Conservation (phyloP, 1,140 invertebrate genomes). For the Macrobrachium rosenbergii region DNA sequence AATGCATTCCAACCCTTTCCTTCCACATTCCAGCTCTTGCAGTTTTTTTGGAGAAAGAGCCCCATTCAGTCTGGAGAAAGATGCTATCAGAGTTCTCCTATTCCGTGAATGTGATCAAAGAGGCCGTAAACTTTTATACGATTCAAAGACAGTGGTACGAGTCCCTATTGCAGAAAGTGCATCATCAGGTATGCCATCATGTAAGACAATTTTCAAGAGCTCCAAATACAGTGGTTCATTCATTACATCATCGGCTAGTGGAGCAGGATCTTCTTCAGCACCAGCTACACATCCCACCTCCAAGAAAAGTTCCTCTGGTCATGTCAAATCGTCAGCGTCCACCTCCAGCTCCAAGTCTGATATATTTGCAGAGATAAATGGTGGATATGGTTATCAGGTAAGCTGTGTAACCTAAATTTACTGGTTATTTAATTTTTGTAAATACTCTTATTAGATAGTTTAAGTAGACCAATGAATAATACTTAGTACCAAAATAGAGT, state of each 20-base stretch:
- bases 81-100: slow-evolving; percentile 77
- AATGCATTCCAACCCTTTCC: neutral
- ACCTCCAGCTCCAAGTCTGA: slow-evolving; percentile 34
- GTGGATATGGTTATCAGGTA: slow-evolving; percentile 54
- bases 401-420: neutral
- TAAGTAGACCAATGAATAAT: neutral
- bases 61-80: slow-evolving; percentile 29
- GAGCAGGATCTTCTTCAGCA: neutral
- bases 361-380: slow-evolving; percentile 38
- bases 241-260: neutral
- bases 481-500: neutral
- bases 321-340: slow-evolving; percentile 11
- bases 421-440: neutral
- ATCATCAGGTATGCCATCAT: neutral
- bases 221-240: neutral
- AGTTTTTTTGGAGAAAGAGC: neutral
- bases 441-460: neutral
- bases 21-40: slow-evolving; percentile 12
- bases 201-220: slow-evolving; percentile 27
- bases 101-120: slow-evolving; percentile 88
- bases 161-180: slow-evolving; percentile 69
- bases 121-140: slow-evolving; percentile 85
- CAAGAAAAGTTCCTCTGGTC: slow-evolving; percentile 5
- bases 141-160: slow-evolving; percentile 81
- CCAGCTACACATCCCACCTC: neutral